phyloP scores from a whole-genome alignment of 2,113 vertebrate genomes.

The Cathartes aura region DNA sequence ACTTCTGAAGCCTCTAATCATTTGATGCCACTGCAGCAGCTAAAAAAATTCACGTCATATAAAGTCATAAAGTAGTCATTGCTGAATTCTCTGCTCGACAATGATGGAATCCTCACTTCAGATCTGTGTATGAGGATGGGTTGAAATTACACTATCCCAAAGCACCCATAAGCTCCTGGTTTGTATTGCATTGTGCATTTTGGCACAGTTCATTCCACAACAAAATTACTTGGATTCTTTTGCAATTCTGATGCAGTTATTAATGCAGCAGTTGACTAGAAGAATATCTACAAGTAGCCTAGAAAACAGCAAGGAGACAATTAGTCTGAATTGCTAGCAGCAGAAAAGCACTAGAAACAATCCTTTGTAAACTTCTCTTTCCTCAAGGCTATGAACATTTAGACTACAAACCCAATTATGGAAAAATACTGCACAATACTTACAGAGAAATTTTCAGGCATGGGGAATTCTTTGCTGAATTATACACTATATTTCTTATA shows the following conservation, averaged over 20 bases:
- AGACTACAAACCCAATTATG: slow-evolving; percentile 35
- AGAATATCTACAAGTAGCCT: not conserved
- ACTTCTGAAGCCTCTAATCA: not conserved
- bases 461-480: slow-evolving; percentile 18
- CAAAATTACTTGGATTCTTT: slow-evolving; percentile 7
- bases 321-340: slow-evolving; percentile 23
- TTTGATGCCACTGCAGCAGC: not conserved
- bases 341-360: slow-evolving; percentile 31
- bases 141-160: slow-evolving; percentile 31
- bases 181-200: not conserved
- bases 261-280: slow-evolving; percentile 29
- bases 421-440: slow-evolving; percentile 32
- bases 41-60: not conserved
- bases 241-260: slow-evolving; percentile 40
- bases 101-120: not conserved
- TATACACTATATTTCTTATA: too few relatives aligned
- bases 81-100: slow-evolving; percentile 15
- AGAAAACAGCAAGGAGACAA: not conserved
- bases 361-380: slow-evolving; percentile 19
- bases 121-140: not conserved
- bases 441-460: not conserved
- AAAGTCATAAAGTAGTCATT: not conserved
- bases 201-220: slow-evolving; percentile 4
- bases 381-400: slow-evolving; percentile 10
- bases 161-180: not conserved